Percentiles rank a stretch among this genome's conserved stretches.
These are phyloP conservation scores for Drosophila recens DNA, from an alignment of 2,888 invertebrate genomes.

Conservation along the genomic window DNA sequence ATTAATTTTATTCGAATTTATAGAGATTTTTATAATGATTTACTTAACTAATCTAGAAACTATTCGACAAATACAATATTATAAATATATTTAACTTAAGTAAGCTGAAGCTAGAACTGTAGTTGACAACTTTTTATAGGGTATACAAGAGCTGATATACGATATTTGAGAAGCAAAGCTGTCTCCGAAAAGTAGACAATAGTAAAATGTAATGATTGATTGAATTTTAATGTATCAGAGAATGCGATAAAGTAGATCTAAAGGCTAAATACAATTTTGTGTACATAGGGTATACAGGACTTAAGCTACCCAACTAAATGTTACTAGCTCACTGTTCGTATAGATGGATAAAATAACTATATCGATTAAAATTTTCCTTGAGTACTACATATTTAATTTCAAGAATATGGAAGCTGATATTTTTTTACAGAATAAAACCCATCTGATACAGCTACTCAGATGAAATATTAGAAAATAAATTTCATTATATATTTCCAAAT, in stretches of 20 bases:
- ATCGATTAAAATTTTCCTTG: too few species aligned
- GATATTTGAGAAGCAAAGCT: neutral
- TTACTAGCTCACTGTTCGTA: neutral
- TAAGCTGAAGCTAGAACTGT: neutral
- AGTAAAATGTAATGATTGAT: neutral
- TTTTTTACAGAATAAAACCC: neutral
- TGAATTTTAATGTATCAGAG: neutral
- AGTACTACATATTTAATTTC: neutral
- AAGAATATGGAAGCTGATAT: neutral
- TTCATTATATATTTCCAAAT: too few species aligned
- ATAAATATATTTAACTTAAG: too few species aligned
- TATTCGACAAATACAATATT: too few species aligned
- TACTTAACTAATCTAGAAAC: too few species aligned
- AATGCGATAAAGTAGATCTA: neutral
- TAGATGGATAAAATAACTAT: too few species aligned
- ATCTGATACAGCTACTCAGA: neutral
- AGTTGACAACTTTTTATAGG: neutral
- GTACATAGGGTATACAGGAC: neutral
- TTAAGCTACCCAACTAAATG: neutral
- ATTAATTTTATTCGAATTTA: neutral
- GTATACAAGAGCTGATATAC: neutral
- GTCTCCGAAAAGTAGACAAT: neutral
- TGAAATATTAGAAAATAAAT: too few species aligned
- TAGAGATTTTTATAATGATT: neutral
- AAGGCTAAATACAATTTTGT: too few species aligned